phyloP scores from a whole-genome alignment of 2,113 vertebrate genomes.

The Alosa alosa region DNA sequence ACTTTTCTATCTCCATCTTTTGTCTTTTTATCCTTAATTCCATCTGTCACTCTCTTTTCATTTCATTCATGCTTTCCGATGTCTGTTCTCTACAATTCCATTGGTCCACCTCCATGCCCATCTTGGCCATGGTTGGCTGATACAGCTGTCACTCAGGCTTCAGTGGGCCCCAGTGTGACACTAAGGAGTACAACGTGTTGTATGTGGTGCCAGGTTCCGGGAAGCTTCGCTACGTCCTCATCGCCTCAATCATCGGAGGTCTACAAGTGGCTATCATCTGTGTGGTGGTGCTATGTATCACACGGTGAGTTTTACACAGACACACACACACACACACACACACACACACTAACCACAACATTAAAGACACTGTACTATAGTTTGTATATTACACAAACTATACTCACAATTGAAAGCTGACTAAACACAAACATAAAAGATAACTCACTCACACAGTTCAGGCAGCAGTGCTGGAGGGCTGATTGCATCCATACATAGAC shows the following conservation, averaged over 20 bases:
- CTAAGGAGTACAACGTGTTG: conserved; percentile 97
- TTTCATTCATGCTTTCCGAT: neutral
- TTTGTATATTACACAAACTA: too few relatives aligned
- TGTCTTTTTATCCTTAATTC: neutral
- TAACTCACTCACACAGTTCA: neutral
- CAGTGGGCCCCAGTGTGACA: conserved; percentile 95
- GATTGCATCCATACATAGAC: conserved; percentile 7
- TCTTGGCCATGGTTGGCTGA: conserved; percentile 28
- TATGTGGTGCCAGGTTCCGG: conserved; percentile 97
- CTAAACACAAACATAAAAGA: neutral
- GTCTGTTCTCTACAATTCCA: neutral
- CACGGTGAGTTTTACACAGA: conserved; percentile 80
- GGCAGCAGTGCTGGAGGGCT: neutral
- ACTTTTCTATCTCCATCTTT: conserved; percentile 1
- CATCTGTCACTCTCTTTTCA: neutral
- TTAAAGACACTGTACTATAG: neutral
- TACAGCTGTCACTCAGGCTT: conserved; percentile 95
- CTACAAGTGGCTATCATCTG: conserved; percentile 99
- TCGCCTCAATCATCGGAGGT: conserved; percentile 96
- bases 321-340: too few relatives aligned
- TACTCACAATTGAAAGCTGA: neutral
- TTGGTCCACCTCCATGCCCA: neutral
- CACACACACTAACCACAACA: conserved; percentile 2
- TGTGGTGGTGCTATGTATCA: conserved; percentile 98
- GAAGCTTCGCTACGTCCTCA: conserved; percentile 96